Evolutionary conservation across 2,888 invertebrate species (phyloP), one percentile per base, ranked within the genome.

Genomic region (Agonopterix heracliana): DNA sequence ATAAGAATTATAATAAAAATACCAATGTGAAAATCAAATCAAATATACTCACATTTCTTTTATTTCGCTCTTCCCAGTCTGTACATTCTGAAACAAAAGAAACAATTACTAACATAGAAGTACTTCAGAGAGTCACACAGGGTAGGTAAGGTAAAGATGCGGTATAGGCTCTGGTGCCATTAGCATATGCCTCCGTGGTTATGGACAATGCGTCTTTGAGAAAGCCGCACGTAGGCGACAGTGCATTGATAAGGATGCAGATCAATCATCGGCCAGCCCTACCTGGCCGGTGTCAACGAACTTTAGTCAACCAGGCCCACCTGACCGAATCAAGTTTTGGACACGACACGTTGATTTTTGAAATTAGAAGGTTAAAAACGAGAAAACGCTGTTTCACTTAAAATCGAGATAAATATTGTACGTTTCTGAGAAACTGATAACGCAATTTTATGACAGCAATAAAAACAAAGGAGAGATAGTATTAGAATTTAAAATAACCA

Each of bases 261-360:
- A 88, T 88, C 88, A 86, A 88, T 88, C 88, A 88, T 84, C 74
- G 71, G 64, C 69, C 68, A 68, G 82, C 79, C 83, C 82, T 78
- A 80, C 85, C 86, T 80, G 82, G 77, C 81, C 78, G 79, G 78
- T 71, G 85, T 79, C 85, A 73, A 74, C 71, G 87, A 86, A 74
- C 87, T 74, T 60, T 59, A 61, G 59, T 62, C 70, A 26, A 66
- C 70, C 66, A 64, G 48, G 54, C 67, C 71, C 78, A 78, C 80
- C 79, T 81, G 83, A 83, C 80, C 68, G 69, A 72, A 80, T 76
- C 75, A 67, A 79, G 71, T 77, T 79, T 72, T 73, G 59, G 66
- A 78, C 63, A 71, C 46, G 45, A 71, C 67, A 71, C 60, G 64
- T 68, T 65, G 58, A 61, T 65, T 65, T 68, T 59, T 63, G 64